Base-by-base conservation (phyloP, 2,797 vertebrate species). In the Lepidocolaptes lacrymiger region DNA sequence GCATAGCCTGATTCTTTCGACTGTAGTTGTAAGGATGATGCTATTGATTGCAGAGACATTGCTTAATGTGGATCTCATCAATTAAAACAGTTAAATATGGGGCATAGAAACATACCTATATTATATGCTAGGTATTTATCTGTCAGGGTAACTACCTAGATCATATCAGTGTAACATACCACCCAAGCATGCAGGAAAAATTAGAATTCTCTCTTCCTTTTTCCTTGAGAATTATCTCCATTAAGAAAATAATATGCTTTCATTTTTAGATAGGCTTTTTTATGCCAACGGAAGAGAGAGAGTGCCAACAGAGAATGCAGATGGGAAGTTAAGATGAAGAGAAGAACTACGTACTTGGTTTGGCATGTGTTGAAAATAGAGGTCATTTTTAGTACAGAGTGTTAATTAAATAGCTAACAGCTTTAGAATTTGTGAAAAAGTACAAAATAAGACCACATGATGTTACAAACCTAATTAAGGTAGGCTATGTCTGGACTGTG, bases 341-440 rank as follows among this genome's bases (percentile, higher is more conserved):
- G 64, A 88, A 85, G 62, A 93, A 75, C 83, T 79, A 81, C 0
- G 14, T 30, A 73, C n/a, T 18, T 8, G 14, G 26, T 55, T 82
- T 87, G 68, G 77, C 74, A 87, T 68, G 59, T 36, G 46, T 48
- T 81, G 43, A 78, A 92, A 83, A 78, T 1, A 68, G 64, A 85
- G 84, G 82, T 79, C 4, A 79, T 80, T 90, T 88, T 91, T 73
- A 83, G 77, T 46, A 90, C 37, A 58, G 51, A 69, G 30, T 24
- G 39, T 39, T 92, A 93, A 93, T 92, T 91, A 95, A 95, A 96
- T 24, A 73, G 46, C 41, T 91, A 94, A 37, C 67, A 69, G 41
- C n/a, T 86, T 79, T 49, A 94, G 61, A 75, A 77, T 74, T 59
- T 58, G 67, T 56, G 37, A 85, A 94, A 62, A 27, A 83, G 74